phyloP scores from a whole-genome alignment of 1,140 invertebrate genomes.

The Cydia splendana region DNA sequence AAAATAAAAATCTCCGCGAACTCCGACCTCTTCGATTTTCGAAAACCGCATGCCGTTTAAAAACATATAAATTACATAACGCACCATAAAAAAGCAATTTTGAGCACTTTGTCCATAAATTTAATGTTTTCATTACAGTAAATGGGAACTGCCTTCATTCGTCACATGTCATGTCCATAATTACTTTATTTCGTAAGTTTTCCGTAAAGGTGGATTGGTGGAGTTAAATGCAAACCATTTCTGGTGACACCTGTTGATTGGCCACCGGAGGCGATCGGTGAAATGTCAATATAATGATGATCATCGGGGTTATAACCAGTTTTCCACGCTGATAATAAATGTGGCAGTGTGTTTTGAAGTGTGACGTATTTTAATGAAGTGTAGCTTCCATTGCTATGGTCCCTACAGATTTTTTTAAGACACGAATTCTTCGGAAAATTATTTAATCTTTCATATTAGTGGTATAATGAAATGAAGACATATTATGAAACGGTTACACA shows the following conservation, averaged over 20 bases:
- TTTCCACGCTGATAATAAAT: background rate
- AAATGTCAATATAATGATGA: slow-evolving; percentile 15
- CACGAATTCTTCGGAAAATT: too few relatives aligned
- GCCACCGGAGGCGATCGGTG: slow-evolving; percentile 8
- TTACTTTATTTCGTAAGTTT: slow-evolving; percentile 31
- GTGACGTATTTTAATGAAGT: background rate
- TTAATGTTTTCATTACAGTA: slow-evolving; percentile 25
- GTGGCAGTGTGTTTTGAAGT: background rate
- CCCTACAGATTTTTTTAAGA: background rate
- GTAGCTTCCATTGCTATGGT: background rate
- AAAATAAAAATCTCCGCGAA: background rate
- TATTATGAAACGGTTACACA: too few relatives aligned
- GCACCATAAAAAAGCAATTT: slow-evolving; percentile 1
- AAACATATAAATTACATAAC: background rate
- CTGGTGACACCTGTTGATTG: slow-evolving; percentile 25
- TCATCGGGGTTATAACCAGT: background rate
- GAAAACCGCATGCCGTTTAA: background rate
- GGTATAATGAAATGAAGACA: too few relatives aligned
- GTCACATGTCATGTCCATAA: slow-evolving; percentile 26
- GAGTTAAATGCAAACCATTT: slow-evolving; percentile 11
- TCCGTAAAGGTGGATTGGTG: background rate
- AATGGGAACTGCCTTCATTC: slow-evolving; percentile 22
- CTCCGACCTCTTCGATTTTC: background rate
- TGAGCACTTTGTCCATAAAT: slow-evolving; percentile 20
- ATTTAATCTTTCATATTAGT: too few relatives aligned